phyloP scores from a whole-genome alignment of 2,113 vertebrate species.

The Myxocyprinus asiaticus region DNA sequence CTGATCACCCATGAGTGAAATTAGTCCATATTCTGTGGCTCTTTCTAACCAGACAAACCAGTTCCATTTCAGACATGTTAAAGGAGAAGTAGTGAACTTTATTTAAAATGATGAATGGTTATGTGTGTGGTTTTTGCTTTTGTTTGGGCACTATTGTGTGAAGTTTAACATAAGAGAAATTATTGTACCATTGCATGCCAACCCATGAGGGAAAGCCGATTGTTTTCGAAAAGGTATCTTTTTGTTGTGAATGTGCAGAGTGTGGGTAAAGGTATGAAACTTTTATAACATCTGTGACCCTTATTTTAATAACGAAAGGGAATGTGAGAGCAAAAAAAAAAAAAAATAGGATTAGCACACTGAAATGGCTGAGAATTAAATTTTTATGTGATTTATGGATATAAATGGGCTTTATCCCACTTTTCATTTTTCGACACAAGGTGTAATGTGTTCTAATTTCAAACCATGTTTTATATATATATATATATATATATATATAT shows the following conservation, averaged over 20 bases:
- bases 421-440: slow-evolving; percentile 19
- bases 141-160: no score
- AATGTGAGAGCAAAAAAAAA: slow-evolving; percentile 64
- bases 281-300: slow-evolving; percentile 2
- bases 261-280: slow-evolving; percentile 23
- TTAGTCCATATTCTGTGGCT: slow-evolving; percentile 1
- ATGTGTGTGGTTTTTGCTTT: background rate
- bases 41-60: slow-evolving; percentile 19
- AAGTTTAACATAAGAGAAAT: background rate
- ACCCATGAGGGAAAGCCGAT: background rate
- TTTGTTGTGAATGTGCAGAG: slow-evolving; percentile 22
- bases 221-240: slow-evolving; percentile 2
- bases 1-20: background rate
- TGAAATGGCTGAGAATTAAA: slow-evolving; percentile 39
- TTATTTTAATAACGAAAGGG: slow-evolving; percentile 36
- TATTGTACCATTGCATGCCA: slow-evolving; percentile 16
- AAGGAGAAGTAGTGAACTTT: background rate
- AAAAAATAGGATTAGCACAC: slow-evolving; percentile 56
- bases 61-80: background rate
- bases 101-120: background rate
- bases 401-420: slow-evolving; percentile 41
- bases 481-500: slow-evolving; percentile 10
- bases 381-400: slow-evolving; percentile 57
- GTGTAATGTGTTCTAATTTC: slow-evolving; percentile 55
- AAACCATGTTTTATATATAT: slow-evolving; percentile 59